Evolutionary conservation across 1,140 invertebrate genomes (phyloP), one percentile per base, ranked within the genome.

Genomic region (Pygmarrhopalites habei): DNA sequence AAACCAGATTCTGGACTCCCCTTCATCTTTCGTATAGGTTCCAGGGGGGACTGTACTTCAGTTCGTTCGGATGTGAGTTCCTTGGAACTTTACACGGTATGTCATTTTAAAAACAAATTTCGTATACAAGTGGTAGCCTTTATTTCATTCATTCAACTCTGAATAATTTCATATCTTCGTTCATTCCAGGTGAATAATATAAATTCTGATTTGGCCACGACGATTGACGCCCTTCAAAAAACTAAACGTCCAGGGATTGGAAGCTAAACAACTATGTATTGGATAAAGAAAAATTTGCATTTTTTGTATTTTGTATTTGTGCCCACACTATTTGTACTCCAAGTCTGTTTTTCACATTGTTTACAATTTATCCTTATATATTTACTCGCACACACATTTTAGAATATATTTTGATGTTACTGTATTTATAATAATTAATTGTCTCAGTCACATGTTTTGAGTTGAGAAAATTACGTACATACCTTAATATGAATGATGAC

Each of bases 51-150:
- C 25, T 75, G 74, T 29, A 66, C 67, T 10, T 67, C 66, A 52
- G 35, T 71, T 0, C 62, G 65, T 39, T 71, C 72, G 28, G 75
- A 76, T 62, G 72, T 74, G 41, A 74, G 72, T 56, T 74, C 73
- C 5, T 56, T 74, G 14, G 74, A 75, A 60, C 60, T 75, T 12
- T 75, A 71, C 57, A 61, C 70, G 55, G 68, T 72, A 58, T 53
- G 43, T 14, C 52, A 7, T 25, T 53, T 53, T 25, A 52, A 21
- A 30, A 19, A 29, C 1, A 12, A 60, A 30, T 10, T 47, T 46
- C n/a, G 15, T 21, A 41, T 12, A 39, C 43, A 12, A n/a, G n/a
- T n/a, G n/a, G n/a, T n/a, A n/a, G n/a, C n/a, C n/a, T n/a, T n/a
- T n/a, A n/a, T n/a, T 15, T 19, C 17, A 61, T 21, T 61, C 23